A percentile compares a stretch with the other conserved stretches of the same genome.
These are phyloP conservation scores for Poecilia wingei DNA, from an alignment of 2,797 vertebrate species.

Conservation along the genomic window DNA sequence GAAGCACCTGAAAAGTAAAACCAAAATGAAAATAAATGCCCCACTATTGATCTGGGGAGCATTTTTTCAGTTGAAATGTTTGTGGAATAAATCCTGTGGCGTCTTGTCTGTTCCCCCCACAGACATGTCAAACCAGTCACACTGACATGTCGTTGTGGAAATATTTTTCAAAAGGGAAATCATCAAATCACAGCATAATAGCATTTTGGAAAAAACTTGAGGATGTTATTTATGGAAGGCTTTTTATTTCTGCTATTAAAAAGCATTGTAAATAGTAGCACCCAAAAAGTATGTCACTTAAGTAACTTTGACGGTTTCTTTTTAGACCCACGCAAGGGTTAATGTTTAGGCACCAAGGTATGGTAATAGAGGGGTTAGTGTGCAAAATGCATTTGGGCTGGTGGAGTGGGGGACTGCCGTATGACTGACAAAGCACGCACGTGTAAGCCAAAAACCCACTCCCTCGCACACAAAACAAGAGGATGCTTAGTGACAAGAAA, in stretches of 20 bases:
- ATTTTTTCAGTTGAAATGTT: conserved; percentile 1
- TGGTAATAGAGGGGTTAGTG: conserved; percentile 55
- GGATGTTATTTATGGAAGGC: neutral
- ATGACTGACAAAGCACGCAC: conserved; percentile 66
- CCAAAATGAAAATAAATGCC: neutral
- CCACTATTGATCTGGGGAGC: neutral
- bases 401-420: conserved; percentile 16
- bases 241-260: neutral
- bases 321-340: conserved; percentile 14
- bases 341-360: conserved; percentile 21
- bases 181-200: conserved; percentile 9
- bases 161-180: neutral
- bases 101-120: conserved; percentile 2
- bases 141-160: neutral
- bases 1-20: neutral
- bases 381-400: conserved; percentile 31
- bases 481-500: conserved; percentile 16
- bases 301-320: conserved; percentile 2
- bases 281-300: neutral
- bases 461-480: conserved; percentile 19
- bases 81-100: neutral
- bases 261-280: neutral
- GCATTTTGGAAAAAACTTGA: neutral
- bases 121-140: conserved; percentile 1
- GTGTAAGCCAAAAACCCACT: conserved; percentile 44